These are phyloP conservation scores for Ginglymostoma cirratum DNA, from an alignment of 2,113 vertebrate species.

Conservation along the genomic window DNA sequence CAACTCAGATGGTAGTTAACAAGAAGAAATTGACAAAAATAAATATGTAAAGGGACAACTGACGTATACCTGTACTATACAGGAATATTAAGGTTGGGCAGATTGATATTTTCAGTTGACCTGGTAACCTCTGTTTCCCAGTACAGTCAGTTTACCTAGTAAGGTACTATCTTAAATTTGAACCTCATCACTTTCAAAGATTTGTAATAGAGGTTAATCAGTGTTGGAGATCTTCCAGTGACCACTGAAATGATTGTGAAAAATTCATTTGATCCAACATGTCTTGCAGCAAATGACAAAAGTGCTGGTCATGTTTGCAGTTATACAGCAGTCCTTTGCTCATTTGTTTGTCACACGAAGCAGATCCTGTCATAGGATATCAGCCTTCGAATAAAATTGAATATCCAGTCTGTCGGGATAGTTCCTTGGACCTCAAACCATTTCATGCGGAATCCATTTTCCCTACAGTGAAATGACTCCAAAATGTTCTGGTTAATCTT, in stretches of 20 bases:
- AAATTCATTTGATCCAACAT: not conserved
- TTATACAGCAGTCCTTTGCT: not conserved
- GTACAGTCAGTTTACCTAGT: not conserved
- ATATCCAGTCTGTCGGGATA: not conserved
- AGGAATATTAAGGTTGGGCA: not conserved
- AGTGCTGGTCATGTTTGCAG: not conserved
- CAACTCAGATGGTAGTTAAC: not conserved
- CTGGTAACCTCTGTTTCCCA: not conserved
- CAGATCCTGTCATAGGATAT: not conserved
- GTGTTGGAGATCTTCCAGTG: not conserved
- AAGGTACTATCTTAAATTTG: not conserved
- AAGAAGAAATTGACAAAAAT: not conserved
- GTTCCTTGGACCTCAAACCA: not conserved
- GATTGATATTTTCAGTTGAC: not conserved
- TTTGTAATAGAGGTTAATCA: conserved; percentile 15
- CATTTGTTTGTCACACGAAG: not conserved
- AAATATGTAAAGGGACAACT: not conserved
- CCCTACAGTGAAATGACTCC: not conserved
- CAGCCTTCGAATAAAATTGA: not conserved
- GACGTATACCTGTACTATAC: not conserved
- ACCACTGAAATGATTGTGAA: not conserved
- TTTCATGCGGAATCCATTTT: not conserved
- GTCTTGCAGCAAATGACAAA: not conserved
- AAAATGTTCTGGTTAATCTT: not conserved
- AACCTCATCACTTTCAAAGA: not conserved